Conservation (phyloP, 1,140 invertebrate species). For the Chrysomallon squamiferum region DNA sequence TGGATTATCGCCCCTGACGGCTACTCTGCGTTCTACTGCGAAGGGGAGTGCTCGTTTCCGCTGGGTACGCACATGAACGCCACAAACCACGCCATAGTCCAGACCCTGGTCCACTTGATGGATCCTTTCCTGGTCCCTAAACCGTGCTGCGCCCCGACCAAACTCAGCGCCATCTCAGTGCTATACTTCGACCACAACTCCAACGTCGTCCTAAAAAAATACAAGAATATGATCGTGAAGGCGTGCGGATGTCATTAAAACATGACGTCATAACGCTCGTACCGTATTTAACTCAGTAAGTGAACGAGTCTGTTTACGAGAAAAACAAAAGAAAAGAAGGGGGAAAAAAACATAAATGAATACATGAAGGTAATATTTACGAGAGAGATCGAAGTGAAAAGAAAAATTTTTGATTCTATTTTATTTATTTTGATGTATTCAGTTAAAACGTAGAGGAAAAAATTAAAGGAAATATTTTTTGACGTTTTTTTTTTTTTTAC, state of each 20-base stretch:
- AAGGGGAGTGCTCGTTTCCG: constrained; percentile 71
- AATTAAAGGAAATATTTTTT: too few relatives aligned
- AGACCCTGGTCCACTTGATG: constrained; percentile 70
- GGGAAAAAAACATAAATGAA: too few relatives aligned
- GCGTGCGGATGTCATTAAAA: constrained; percentile 74
- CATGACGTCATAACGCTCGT: too few relatives aligned
- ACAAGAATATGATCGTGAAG: constrained; percentile 73
- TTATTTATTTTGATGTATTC: too few relatives aligned
- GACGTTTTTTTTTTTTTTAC: too few relatives aligned
- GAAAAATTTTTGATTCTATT: too few relatives aligned
- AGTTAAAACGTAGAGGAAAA: too few relatives aligned
- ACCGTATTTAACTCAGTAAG: too few relatives aligned
- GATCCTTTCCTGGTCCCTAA: constrained; percentile 69
- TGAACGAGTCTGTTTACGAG: too few relatives aligned
- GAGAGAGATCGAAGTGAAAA: too few relatives aligned
- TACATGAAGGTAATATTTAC: too few relatives aligned
- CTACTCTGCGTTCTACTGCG: constrained; percentile 73
- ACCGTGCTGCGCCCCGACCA: constrained; percentile 74
- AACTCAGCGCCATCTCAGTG: constrained; percentile 69
- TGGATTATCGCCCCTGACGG: constrained; percentile 70
- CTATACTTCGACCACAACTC: constrained; percentile 73
- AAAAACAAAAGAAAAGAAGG: too few relatives aligned
- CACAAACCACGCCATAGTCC: constrained; percentile 77
- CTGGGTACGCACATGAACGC: constrained; percentile 67
- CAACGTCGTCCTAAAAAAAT: constrained; percentile 74